Percentiles rank a stretch among this genome's conserved stretches.
phyloP scores from a whole-genome alignment of 2,888 invertebrate species.

The Melieria omissa region DNA sequence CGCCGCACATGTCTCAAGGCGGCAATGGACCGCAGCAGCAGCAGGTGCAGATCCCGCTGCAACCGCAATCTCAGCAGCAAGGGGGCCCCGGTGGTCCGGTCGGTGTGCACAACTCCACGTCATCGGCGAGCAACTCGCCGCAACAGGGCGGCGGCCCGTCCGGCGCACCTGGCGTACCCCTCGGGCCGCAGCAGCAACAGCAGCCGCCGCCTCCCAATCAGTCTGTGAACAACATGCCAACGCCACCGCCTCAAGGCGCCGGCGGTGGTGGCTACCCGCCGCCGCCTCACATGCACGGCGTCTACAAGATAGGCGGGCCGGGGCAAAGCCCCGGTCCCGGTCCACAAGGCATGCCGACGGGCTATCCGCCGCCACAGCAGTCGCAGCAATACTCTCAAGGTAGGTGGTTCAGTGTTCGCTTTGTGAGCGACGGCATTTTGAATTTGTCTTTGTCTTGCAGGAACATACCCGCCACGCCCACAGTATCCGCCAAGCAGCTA shows the following conservation, averaged over 20 bases:
- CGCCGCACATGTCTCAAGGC: constrained; percentile 52
- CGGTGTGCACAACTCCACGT: constrained; percentile 56
- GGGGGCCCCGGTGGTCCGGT: constrained; percentile 39
- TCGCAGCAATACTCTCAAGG: constrained; percentile 71
- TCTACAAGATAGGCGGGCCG: constrained; percentile 73
- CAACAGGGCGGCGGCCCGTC: constrained; percentile 57
- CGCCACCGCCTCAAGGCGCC: constrained; percentile 53
- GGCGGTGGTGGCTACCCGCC: constrained; percentile 57
- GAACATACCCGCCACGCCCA: constrained; percentile 68
- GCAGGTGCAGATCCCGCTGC: constrained; percentile 49
- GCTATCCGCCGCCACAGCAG: constrained; percentile 71
- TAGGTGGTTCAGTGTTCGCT: constrained; percentile 41
- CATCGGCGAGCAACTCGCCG: constrained; percentile 62
- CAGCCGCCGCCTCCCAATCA: constrained; percentile 58
- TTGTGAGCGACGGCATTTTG: not conserved
- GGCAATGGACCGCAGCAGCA: constrained; percentile 54
- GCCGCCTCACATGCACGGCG: constrained; percentile 68
- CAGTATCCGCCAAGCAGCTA: constrained; percentile 71
- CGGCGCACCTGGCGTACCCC: constrained; percentile 60
- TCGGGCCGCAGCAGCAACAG: constrained; percentile 54
- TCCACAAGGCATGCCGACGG: constrained; percentile 69
- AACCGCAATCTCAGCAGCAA: constrained; percentile 59
- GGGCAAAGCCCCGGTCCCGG: constrained; percentile 69
- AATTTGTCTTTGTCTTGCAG: constrained; percentile 42
- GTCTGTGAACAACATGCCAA: constrained; percentile 60